Conservation (phyloP, 1,140 invertebrate species). For the Brachionus koreanus region DNA sequence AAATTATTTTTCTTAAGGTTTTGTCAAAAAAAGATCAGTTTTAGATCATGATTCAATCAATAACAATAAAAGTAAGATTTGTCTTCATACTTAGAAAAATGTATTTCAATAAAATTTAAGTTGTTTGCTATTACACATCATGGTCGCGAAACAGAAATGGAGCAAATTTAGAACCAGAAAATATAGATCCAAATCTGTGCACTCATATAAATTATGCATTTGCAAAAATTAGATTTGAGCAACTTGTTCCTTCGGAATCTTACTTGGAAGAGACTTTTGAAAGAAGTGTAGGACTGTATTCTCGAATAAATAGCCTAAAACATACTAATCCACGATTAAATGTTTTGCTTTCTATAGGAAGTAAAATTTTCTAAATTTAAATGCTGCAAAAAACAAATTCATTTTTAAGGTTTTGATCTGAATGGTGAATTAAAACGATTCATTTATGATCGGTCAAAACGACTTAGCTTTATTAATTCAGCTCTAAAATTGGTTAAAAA, state of each 20-base stretch:
- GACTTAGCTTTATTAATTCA: conserved; percentile 6
- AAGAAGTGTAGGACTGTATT: not conserved
- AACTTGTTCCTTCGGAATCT: conserved; percentile 76
- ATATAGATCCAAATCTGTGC: conserved; percentile 88
- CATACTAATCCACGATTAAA: not conserved
- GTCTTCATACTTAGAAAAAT: too few relatives aligned
- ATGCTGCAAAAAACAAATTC: not conserved
- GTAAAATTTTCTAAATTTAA: conserved; percentile 62
- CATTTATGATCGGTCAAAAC: not conserved
- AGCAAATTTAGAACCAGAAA: conserved; percentile 74
- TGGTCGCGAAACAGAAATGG: conserved; percentile 19
- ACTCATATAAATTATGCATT: conserved; percentile 94
- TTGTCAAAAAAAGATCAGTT: not conserved
- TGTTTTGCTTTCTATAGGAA: not conserved
- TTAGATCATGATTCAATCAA: not conserved
- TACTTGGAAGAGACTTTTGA: conserved; percentile 65
- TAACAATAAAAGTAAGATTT: not conserved
- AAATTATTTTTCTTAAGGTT: not conserved
- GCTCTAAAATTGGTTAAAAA: conserved; percentile 55
- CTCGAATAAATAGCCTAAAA: not conserved
- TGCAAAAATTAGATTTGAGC: conserved; percentile 57
- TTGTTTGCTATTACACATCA: conserved; percentile 40
- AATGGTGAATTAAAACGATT: conserved; percentile 16
- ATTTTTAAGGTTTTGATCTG: not conserved
- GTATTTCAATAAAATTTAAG: not conserved